Conservation (phyloP, 2,113 vertebrate species). For the Cryptomyrus ogoouensis region DNA sequence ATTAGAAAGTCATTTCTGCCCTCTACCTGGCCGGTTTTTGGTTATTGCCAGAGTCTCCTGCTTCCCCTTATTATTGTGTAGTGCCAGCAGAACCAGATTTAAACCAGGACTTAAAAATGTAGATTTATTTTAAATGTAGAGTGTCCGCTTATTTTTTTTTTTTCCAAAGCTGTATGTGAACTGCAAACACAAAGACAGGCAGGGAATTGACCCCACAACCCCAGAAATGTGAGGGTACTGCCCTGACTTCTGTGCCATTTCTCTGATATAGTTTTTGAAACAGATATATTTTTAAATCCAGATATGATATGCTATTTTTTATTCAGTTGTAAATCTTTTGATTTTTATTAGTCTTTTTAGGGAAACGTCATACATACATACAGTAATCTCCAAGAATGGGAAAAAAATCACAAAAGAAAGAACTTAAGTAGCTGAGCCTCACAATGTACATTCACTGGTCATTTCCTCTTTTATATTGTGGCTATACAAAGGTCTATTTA, state of each 20-base stretch:
- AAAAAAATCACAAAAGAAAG: not conserved
- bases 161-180: too few species aligned
- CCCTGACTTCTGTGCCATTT: not conserved
- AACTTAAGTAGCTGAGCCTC: not conserved
- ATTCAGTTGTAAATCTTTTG: not conserved
- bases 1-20: too few species aligned
- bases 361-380: not conserved
- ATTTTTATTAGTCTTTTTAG: not conserved
- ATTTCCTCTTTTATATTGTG: slow-evolving; percentile 11
- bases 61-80: too few species aligned
- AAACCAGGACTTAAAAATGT: too few species aligned
- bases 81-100: too few species aligned
- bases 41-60: too few species aligned
- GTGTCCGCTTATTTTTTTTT: too few species aligned
- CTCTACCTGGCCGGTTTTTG: too few species aligned
- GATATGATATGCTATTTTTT: not conserved
- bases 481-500: not conserved
- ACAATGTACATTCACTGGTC: slow-evolving; percentile 11
- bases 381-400: not conserved
- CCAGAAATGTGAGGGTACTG: not conserved
- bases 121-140: too few species aligned
- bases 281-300: not conserved
- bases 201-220: not conserved
- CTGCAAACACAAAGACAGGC: not conserved
- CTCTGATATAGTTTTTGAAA: not conserved